Percentiles rank a stretch among this genome's conserved stretches.
These are phyloP conservation scores for Saxicola maurus DNA, from an alignment of 2,797 vertebrate genomes.

Conservation along the genomic window DNA sequence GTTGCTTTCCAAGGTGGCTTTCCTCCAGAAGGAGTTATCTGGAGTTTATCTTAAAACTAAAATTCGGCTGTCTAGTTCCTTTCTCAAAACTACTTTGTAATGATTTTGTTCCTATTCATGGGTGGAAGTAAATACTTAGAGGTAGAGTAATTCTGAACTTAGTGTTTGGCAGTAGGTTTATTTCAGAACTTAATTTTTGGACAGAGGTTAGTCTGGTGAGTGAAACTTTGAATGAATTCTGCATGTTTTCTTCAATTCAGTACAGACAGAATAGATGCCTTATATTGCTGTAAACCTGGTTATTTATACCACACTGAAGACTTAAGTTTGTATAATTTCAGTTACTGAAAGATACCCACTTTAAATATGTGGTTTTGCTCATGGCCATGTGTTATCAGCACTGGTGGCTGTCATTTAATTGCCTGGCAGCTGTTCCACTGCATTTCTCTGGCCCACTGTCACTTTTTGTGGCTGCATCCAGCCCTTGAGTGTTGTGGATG, in stretches of 20 bases:
- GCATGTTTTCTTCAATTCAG: background rate
- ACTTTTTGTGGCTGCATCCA: background rate
- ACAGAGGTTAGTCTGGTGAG: background rate
- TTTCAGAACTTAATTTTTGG: conserved; percentile 39
- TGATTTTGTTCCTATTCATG: background rate
- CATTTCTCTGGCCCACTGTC: background rate
- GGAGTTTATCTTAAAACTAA: background rate
- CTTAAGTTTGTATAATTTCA: background rate
- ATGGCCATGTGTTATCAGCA: background rate
- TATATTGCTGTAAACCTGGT: background rate
- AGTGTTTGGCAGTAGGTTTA: background rate
- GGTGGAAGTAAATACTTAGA: background rate
- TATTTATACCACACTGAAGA: background rate
- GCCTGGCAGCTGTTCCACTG: background rate
- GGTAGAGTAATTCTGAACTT: background rate
- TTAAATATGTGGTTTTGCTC: background rate
- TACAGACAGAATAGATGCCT: background rate
- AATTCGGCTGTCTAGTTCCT: background rate
- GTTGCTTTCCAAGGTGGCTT: background rate
- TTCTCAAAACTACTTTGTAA: background rate
- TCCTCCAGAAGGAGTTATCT: background rate
- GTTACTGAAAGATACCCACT: background rate
- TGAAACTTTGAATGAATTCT: background rate
- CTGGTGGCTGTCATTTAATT: background rate
- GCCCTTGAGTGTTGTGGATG: background rate